Base-by-base conservation (phyloP, 2,113 vertebrate genomes). In the Puma concolor region DNA sequence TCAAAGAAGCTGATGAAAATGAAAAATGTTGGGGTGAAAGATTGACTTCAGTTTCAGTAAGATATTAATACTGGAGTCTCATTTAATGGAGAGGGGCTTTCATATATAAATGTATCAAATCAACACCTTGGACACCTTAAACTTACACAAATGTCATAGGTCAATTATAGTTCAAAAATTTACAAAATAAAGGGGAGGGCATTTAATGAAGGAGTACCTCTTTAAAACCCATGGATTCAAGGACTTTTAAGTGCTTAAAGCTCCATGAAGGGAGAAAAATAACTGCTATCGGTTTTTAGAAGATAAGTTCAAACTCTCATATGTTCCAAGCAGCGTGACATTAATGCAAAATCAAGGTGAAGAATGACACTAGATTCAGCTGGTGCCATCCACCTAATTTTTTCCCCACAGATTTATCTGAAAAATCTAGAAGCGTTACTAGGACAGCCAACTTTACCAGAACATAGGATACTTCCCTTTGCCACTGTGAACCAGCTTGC, bases 361-460 rank as follows among this genome's bases (percentile, higher is more conserved):
- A 25, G 19, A 48, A 79, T 67, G 74, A 66, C 29, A 81, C 23
- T 84, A 41, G 25, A 50, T 29, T 81, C 31, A 27, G 38, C 11
- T 64, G 48, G 10, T 95, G 16, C 12, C 13, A 91, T 41, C 13
- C 3, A 52, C 11, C 4, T 38, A 54, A 54, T 19, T 84, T 80
- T 79, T 79, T 74, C 3, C 10, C 72, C 91, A 6, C 38, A 99
- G 99, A 98, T 99, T 81, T 99, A 99, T 89, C 97, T 99, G 97
- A 98, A 98, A 93, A 98, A 98, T 48, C 96, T 99, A 54, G 98
- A 94, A 0, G 15, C 95, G 1, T 92, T 91, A 0, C n/a, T 97
- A 12, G 97, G 98, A 25, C 98, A 99, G 64, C 98, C 98, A 69
- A 97, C 96, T 23, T 98, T 99, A 95, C 99, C 99, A 0, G 98